Base-by-base conservation (phyloP, 1,140 invertebrate species). In the Hestina assimilis region DNA sequence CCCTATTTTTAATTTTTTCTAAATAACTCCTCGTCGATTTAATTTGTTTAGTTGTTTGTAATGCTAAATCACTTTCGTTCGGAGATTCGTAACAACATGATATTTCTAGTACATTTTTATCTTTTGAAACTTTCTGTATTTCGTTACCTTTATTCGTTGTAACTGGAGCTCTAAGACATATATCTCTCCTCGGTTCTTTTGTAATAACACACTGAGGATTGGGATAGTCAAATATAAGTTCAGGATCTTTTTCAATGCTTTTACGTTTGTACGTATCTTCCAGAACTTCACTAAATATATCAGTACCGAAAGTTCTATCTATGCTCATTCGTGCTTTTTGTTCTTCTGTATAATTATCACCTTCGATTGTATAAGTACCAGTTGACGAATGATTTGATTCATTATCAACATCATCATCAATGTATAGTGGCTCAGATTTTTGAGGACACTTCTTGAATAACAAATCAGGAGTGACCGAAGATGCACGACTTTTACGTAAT, bases 331-430 rank as follows among this genome's bases (percentile, higher is more conserved):
- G 90, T 35, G 95, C 95, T 87, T 95, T 94, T 61, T 96, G 94
- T 69, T 95, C 94, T 69, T 96, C 95, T 0, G 94, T 94, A 64
- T 95, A 95, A 77, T 92, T 93, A 63, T 96, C 94, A 48, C 94
- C 94, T 65, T 96, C 94, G 24, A 97, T 92, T 0, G 96, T 97
- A 64, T 97, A 97, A 1, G 96, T 97, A 20, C 96, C 96, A 19
- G 93, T 93, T 63, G 94, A 94, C 17, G 91, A 92, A 63, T 83
- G 76, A 61, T 83, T 75, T 14, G 85, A 88, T 15, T 85, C 72
- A 35, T 64, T 70, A 28, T 88, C 84, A 19, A 79, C 66, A 47
- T 84, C 83, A 72, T 88, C 85, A 68, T 86, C 80, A 24, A 88
- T 77, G 26, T 77, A 86, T 41, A 88, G 68, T 0, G 78, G 65